phyloP scores from a whole-genome alignment of 2,888 invertebrate genomes.

The Netelia fuscicornis region DNA sequence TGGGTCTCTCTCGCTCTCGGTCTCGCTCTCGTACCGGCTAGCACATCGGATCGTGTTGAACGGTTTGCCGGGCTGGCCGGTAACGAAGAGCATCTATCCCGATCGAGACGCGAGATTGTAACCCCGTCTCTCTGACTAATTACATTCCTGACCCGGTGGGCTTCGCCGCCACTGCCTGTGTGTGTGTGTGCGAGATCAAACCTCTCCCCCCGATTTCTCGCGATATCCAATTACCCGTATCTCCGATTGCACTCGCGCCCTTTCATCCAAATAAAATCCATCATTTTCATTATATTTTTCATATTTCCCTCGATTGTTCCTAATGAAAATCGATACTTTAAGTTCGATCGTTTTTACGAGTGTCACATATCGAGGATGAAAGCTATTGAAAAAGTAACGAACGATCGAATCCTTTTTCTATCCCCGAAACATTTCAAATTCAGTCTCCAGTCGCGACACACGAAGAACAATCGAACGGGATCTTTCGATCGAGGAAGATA shows the following conservation, averaged over 20 bases:
- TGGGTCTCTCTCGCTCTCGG: neutral
- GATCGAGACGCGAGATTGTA: conserved; percentile 79
- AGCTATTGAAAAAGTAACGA: neutral
- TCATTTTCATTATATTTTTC: conserved; percentile 46
- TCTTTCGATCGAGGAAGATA: conserved; percentile 21
- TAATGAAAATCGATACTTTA: no score
- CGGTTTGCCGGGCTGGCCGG: conserved; percentile 57
- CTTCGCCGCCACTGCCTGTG: conserved; percentile 43
- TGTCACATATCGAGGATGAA: neutral
- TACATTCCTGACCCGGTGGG: conserved; percentile 81
- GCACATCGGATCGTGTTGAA: conserved; percentile 60
- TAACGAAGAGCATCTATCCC: conserved; percentile 74
- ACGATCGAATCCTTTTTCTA: neutral
- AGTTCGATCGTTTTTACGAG: no score
- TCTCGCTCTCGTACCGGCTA: conserved; percentile 45
- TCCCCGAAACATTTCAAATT: neutral
- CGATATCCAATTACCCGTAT: conserved; percentile 70
- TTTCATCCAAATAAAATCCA: conserved; percentile 45
- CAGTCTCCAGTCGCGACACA: neutral
- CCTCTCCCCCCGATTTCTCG: conserved; percentile 9
- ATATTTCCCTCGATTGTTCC: neutral
- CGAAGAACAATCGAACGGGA: neutral
- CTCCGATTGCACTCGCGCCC: conserved; percentile 72
- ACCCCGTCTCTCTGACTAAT: conserved; percentile 80
- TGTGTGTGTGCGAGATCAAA: conserved; percentile 57